phyloP scores from a whole-genome alignment of 2,888 invertebrate genomes.

The Dusona sp. region DNA sequence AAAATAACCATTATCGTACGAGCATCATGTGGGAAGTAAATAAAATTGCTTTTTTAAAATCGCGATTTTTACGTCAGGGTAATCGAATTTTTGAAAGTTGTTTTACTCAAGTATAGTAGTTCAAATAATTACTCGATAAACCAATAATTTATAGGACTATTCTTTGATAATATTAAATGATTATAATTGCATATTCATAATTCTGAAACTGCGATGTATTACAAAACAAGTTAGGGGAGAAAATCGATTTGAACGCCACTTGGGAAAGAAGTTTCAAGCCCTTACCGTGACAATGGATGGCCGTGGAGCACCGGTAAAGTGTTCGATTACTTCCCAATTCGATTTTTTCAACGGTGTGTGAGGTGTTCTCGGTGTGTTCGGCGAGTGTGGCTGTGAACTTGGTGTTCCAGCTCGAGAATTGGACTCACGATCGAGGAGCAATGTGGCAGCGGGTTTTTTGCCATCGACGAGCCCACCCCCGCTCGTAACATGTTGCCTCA shows the following conservation, averaged over 20 bases:
- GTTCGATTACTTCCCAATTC: conserved; percentile 96
- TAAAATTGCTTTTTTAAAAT: neutral
- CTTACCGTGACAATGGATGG: conserved; percentile 89
- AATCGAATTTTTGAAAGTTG: neutral
- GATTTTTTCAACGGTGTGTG: conserved; percentile 91
- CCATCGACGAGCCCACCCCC: conserved; percentile 77
- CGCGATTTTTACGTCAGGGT: neutral
- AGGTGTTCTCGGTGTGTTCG: conserved; percentile 83
- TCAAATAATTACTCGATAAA: neutral
- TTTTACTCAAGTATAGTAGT: neutral
- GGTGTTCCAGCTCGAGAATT: conserved; percentile 81
- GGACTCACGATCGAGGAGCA: conserved; percentile 81
- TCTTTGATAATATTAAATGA: no score
- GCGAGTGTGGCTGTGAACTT: conserved; percentile 84
- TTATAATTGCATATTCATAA: no score
- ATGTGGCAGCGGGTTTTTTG: conserved; percentile 84
- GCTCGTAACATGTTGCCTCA: conserved; percentile 85
- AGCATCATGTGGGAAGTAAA: neutral
- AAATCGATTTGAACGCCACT: neutral
- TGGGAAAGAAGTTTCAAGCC: neutral
- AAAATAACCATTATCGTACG: neutral
- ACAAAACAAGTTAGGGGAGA: neutral
- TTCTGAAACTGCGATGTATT: neutral
- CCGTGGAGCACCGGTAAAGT: conserved; percentile 89
- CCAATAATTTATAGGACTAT: no score